Percentiles rank a stretch among this genome's conserved stretches.
Evolutionary conservation across 2,888 invertebrate species (phyloP).

Genomic region (Idaea straminata): DNA sequence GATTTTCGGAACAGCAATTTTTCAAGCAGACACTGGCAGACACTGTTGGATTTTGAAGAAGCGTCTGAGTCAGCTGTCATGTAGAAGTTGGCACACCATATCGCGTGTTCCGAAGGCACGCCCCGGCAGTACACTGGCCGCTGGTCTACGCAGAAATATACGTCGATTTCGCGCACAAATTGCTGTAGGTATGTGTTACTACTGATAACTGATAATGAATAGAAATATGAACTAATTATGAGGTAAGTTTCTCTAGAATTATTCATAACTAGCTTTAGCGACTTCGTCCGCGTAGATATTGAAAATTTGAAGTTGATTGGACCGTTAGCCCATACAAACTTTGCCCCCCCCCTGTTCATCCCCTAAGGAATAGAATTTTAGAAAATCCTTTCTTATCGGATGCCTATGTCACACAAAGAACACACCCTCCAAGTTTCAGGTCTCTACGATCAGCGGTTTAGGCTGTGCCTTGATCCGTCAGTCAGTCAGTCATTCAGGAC

Average conservation of each 20-base stretch:
- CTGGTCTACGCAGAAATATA: background rate
- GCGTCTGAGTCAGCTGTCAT: conserved; percentile 20
- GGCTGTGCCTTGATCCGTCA: too few relatives aligned
- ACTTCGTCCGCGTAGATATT: too few relatives aligned
- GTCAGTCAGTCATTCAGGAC: too few relatives aligned
- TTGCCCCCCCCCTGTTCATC: too few relatives aligned
- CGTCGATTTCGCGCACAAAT: conserved; percentile 2
- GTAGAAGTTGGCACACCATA: conserved; percentile 1
- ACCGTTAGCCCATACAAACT: too few relatives aligned
- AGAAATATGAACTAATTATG: background rate
- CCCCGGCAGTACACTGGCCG: conserved; percentile 4
- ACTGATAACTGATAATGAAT: background rate
- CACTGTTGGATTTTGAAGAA: conserved; percentile 15
- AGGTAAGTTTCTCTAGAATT: background rate
- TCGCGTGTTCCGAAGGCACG: conserved; percentile 9
- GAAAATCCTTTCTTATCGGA: too few relatives aligned
- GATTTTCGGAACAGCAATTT: conserved; percentile 4
- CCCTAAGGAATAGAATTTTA: too few relatives aligned
- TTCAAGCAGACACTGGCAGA: background rate
- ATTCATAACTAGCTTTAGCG: background rate
- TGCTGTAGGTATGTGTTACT: background rate
- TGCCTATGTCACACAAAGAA: too few relatives aligned
- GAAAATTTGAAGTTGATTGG: too few relatives aligned
- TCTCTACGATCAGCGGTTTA: too few relatives aligned
- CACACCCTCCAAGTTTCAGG: too few relatives aligned